Evolutionary conservation across 2,888 invertebrate species (phyloP).

Genomic region (Phytoseiulus persimilis): DNA sequence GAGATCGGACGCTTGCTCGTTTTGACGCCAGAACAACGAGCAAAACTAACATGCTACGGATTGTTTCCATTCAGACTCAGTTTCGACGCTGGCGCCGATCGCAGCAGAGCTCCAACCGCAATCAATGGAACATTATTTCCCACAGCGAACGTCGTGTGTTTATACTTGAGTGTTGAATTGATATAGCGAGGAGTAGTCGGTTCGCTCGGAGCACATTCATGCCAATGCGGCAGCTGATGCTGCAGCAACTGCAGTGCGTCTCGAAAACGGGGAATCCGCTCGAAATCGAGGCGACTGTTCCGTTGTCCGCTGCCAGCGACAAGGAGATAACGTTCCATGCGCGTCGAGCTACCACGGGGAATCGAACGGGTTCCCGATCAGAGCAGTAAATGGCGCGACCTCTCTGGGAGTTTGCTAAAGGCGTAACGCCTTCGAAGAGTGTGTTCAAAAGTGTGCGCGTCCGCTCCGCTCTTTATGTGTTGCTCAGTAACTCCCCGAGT

Average conservation of each 20-base stretch:
- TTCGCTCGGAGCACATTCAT: background rate
- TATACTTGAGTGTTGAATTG: background rate
- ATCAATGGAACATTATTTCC: background rate
- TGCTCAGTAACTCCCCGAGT: background rate
- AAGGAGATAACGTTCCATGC: too few species aligned
- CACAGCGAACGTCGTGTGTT: background rate
- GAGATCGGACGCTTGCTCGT: background rate
- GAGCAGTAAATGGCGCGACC: background rate
- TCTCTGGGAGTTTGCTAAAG: background rate
- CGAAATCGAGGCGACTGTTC: too few species aligned
- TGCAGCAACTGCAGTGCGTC: too few species aligned
- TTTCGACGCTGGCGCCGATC: background rate
- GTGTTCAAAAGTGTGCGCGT: background rate
- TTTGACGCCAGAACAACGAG: too few species aligned
- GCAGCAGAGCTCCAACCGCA: background rate
- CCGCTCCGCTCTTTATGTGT: background rate
- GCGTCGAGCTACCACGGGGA: too few species aligned
- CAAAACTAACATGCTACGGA: background rate
- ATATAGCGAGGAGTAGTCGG: background rate
- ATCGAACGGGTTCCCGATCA: background rate
- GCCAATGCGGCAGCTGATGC: too few species aligned
- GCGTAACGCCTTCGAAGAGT: background rate
- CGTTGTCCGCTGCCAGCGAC: too few species aligned
- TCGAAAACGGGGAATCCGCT: too few species aligned
- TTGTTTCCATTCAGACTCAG: background rate